Base-by-base conservation (phyloP, 2,113 vertebrate species). In the Corvus hawaiiensis region DNA sequence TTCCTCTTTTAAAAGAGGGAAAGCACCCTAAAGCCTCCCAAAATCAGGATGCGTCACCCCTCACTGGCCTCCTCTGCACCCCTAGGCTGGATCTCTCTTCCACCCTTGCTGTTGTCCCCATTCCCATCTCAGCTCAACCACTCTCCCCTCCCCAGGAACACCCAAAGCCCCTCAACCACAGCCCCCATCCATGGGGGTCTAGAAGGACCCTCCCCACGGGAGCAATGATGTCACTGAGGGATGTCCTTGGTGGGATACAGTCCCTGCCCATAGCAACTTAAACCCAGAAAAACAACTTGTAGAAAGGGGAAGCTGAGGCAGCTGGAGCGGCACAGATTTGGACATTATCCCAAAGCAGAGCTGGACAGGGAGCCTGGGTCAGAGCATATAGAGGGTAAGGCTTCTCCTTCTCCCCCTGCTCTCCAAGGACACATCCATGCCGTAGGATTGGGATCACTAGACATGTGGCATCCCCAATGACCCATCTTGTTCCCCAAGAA, bases 341-440 rank as follows among this genome's bases (percentile, higher is more conserved):
- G 82, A 8, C 9, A 1, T 41, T 64, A 30, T 14, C 55, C 35
- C 79, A 44, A 0, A 74, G 41, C 35, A 30, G 74, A 67, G 62
- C 48, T n/a, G 48, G 72, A 66, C 44, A 37, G 15, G 0, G 0
- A 52, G 44, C 13, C 51, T 20, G 39, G 48, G 4, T 21, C 54
- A 14, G 43, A 78, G 71, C 32, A 41, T 0, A 0, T 16, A 2
- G 8, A 41, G 1, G 39, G 13, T 35, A 26, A 71, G 72, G 54
- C 16, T 77, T 18, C 39, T 84, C 81, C 44, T 49, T 11, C 32
- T 30, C 24, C 35, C 5, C 21, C 37, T 27, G 6, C 0, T 39
- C 39, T 48, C 52, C 22, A n/a, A 32, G 24, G 22, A 9, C 7
- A 41, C 2, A 3, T 22, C 35, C 9, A 1, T 0, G 0, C 12